phyloP scores from a whole-genome alignment of 2,797 vertebrate genomes.

The Limnodromus scolopaceus region DNA sequence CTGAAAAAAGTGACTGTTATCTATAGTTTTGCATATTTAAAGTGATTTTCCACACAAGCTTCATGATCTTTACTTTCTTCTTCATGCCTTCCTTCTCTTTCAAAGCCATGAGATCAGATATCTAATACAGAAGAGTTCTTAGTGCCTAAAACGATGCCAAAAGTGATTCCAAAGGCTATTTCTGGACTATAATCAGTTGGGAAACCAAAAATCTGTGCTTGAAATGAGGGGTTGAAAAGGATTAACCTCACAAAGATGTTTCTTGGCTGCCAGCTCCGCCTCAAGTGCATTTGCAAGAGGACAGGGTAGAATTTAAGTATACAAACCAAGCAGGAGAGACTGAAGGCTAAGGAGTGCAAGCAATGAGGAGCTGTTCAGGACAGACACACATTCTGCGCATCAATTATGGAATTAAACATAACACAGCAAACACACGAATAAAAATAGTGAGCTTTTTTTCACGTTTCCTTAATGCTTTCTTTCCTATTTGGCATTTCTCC shows the following conservation, averaged over 20 bases:
- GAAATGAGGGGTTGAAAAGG: background rate
- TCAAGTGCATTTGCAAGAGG: background rate
- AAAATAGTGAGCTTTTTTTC: background rate
- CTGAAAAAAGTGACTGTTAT: background rate
- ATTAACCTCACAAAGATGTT: background rate
- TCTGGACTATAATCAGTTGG: background rate
- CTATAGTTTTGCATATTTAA: background rate
- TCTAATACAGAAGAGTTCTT: background rate
- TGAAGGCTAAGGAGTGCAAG: background rate
- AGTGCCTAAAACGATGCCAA: background rate
- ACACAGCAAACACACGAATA: background rate
- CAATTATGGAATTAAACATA: background rate
- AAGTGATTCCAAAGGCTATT: background rate
- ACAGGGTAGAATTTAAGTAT: background rate
- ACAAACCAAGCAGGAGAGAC: background rate
- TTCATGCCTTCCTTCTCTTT: background rate
- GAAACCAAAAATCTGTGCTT: constrained; percentile 4
- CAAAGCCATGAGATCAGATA: background rate
- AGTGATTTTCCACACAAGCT: background rate
- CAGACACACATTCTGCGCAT: background rate
- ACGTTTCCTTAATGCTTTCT: background rate
- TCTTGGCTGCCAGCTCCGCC: background rate
- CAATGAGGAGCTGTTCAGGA: background rate
- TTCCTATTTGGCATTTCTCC: background rate
- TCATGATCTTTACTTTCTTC: background rate